A percentile compares a stretch with the other conserved stretches of the same genome.
These are phyloP conservation scores for Glaucopsyche alexis DNA, from an alignment of 2,888 invertebrate species.

Conservation along the genomic window DNA sequence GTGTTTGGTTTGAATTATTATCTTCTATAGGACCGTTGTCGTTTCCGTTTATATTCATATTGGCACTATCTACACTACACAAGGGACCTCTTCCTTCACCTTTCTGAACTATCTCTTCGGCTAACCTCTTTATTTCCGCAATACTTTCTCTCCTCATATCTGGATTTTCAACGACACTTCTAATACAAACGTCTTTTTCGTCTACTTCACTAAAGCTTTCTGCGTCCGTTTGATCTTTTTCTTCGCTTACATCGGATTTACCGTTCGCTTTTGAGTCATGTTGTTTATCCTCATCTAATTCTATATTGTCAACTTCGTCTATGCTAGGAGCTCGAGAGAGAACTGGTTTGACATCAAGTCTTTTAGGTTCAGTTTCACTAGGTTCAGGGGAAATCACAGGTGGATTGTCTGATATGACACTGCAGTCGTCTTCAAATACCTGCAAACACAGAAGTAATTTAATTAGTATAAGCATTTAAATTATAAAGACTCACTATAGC, in stretches of 20 bases:
- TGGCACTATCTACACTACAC: constrained; percentile 71
- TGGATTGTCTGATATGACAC: constrained; percentile 78
- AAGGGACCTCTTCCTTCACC: constrained; percentile 67
- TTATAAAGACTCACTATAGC: neutral
- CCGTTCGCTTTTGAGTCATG: constrained; percentile 67
- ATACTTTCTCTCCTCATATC: constrained; percentile 72
- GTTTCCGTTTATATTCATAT: constrained; percentile 61
- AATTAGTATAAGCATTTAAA: neutral
- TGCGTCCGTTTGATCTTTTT: constrained; percentile 62
- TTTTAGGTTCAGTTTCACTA: constrained; percentile 69
- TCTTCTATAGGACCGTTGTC: constrained; percentile 62
- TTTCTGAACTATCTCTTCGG: constrained; percentile 75
- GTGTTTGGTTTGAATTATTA: constrained; percentile 48
- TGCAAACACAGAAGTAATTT: constrained; percentile 41
- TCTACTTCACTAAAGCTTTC: constrained; percentile 76
- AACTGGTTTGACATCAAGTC: constrained; percentile 58
- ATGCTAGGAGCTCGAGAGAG: constrained; percentile 72
- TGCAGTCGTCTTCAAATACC: constrained; percentile 81
- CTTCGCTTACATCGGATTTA: constrained; percentile 79
- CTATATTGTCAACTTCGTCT: constrained; percentile 73
- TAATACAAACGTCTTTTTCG: constrained; percentile 61
- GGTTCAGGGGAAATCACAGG: constrained; percentile 74
- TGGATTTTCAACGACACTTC: constrained; percentile 70
- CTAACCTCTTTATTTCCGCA: constrained; percentile 72
- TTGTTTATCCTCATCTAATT: constrained; percentile 63